phyloP scores from a whole-genome alignment of 2,888 invertebrate genomes.

The Pseudococcus jackbeardsleyi region DNA sequence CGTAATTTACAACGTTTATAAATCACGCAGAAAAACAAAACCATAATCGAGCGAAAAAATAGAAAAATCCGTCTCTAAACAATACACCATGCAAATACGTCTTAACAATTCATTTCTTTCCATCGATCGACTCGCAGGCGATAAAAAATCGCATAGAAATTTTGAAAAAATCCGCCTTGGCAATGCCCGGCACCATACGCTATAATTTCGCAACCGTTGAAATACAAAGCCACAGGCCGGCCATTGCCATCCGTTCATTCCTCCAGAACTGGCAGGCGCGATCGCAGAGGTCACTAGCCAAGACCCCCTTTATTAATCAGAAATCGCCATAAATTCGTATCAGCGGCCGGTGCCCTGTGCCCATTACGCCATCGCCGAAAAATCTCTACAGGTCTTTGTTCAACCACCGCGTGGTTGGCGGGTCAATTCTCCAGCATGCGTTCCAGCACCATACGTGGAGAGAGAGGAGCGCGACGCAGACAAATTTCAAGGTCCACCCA shows the following conservation, averaged over 20 bases:
- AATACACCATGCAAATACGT: not conserved
- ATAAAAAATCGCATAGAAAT: not conserved
- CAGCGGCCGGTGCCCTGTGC: not conserved
- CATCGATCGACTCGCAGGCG: not conserved
- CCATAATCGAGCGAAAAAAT: not conserved
- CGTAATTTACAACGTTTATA: not conserved
- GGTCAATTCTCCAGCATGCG: slow-evolving; percentile 16
- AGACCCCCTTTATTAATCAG: not conserved
- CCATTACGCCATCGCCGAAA: slow-evolving; percentile 39
- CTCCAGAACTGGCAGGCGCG: not conserved
- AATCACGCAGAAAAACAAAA: not conserved
- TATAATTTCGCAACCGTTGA: not conserved
- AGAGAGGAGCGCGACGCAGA: not conserved
- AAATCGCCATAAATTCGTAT: not conserved
- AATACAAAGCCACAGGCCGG: not conserved
- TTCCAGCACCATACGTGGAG: not conserved
- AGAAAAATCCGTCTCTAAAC: not conserved
- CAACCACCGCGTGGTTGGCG: not conserved
- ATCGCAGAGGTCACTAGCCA: slow-evolving; percentile 13
- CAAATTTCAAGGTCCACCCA: slow-evolving; percentile 41
- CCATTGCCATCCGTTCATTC: not conserved
- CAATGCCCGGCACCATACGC: not conserved
- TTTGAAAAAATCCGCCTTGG: not conserved
- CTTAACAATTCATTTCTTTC: not conserved
- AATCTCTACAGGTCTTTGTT: slow-evolving; percentile 28